Conservation (phyloP, 1,140 invertebrate species). For the Gerris buenoi region DNA sequence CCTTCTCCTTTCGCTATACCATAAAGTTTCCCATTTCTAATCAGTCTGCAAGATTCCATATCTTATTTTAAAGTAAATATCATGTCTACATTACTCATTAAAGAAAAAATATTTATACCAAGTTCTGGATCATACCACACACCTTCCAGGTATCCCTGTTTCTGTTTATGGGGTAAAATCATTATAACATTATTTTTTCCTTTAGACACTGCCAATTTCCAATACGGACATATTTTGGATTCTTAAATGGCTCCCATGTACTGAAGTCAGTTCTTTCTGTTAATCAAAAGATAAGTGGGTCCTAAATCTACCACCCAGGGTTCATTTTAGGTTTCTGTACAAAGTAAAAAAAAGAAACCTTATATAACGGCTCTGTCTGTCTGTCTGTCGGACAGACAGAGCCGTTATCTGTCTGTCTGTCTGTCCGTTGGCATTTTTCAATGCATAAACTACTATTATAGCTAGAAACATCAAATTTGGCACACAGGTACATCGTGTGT, state of each 20-base stretch:
- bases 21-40: neutral
- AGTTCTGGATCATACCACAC: conserved; percentile 21
- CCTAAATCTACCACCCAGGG: neutral
- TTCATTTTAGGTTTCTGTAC: too few species aligned
- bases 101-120: conserved; percentile 1
- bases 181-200: conserved; percentile 21
- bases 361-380: too few species aligned
- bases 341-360: too few species aligned
- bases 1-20: neutral
- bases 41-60: neutral
- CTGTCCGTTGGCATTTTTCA: too few species aligned
- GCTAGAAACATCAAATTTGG: too few species aligned
- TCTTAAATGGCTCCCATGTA: conserved; percentile 11
- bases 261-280: neutral
- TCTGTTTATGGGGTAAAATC: conserved; percentile 17
- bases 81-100: neutral
- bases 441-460: too few species aligned
- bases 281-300: neutral
- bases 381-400: too few species aligned
- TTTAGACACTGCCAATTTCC: conserved; percentile 18
- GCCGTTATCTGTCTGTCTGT: too few species aligned
- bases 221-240: conserved; percentile 14
- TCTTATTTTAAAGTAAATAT: neutral
- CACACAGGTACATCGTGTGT: too few species aligned
- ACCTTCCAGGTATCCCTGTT: conserved; percentile 22